Percentiles rank a stretch among this genome's conserved stretches.
Evolutionary conservation across 2,797 vertebrate species (phyloP).

Genomic region (Lepus townsendii): DNA sequence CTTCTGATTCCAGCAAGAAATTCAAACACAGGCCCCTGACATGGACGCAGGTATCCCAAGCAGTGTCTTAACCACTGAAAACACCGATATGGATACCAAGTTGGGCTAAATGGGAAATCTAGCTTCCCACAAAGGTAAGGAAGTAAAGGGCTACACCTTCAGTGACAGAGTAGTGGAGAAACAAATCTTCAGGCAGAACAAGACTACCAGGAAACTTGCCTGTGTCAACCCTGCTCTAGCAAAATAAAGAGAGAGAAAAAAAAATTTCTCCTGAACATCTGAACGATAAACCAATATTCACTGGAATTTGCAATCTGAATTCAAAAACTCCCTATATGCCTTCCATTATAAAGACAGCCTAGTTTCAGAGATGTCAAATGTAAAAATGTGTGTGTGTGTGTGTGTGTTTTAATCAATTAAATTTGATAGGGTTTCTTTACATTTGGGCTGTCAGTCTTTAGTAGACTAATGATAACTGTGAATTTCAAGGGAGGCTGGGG

Average conservation of each 20-base stretch:
- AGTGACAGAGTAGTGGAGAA: not conserved
- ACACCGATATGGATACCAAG: not conserved
- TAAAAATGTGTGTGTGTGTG: not conserved
- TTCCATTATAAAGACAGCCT: not conserved
- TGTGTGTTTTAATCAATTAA: not conserved
- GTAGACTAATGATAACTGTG: not conserved
- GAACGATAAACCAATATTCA: not conserved
- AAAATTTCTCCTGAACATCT: not conserved
- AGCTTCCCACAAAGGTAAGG: not conserved
- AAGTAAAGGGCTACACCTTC: not conserved
- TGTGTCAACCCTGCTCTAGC: not conserved
- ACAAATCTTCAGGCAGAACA: not conserved
- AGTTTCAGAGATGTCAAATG: not conserved
- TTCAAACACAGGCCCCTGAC: too few relatives aligned
- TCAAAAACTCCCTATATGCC: not conserved
- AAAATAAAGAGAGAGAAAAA: not conserved
- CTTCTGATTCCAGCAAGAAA: too few relatives aligned
- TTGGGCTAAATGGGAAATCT: conserved; percentile 11
- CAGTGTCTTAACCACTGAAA: not conserved
- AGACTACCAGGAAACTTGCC: not conserved
- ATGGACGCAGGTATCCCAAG: too few relatives aligned
- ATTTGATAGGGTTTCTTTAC: not conserved
- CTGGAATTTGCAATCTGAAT: not conserved
- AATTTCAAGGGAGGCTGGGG: not conserved
- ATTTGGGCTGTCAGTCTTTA: not conserved